A percentile compares a stretch with the other conserved stretches of the same genome.
These are phyloP conservation scores for Mungos mungo DNA, from an alignment of 2,113 vertebrate genomes.

Conservation along the genomic window DNA sequence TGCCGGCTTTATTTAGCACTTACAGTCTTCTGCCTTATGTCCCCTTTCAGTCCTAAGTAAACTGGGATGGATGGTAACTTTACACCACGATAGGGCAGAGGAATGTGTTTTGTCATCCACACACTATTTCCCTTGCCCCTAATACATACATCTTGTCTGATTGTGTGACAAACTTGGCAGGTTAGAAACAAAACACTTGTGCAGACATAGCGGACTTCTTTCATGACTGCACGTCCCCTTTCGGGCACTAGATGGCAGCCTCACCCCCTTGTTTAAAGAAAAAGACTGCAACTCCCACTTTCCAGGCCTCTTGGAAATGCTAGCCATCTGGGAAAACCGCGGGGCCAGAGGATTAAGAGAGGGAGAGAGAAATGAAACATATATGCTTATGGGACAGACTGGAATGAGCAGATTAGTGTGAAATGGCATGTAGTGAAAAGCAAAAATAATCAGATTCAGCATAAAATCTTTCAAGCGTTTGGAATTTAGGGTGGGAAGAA, in stretches of 20 bases:
- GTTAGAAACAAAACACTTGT: background rate
- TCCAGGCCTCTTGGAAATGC: background rate
- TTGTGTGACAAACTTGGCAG: background rate
- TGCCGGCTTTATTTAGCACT: background rate
- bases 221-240: background rate
- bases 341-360: background rate
- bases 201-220: background rate
- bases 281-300: background rate
- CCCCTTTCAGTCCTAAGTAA: background rate
- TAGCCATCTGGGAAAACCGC: background rate
- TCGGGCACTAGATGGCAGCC: conserved; percentile 59
- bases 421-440: background rate
- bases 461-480: background rate
- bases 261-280: background rate
- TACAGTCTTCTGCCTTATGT: background rate
- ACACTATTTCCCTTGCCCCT: background rate
- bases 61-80: background rate
- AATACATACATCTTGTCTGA: background rate
- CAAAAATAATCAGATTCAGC: background rate
- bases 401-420: background rate
- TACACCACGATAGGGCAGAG: background rate
- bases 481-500: background rate
- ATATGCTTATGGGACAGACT: background rate
- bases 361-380: background rate
- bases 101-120: background rate